Conservation (phyloP, 2,797 vertebrate species). For the Argyrosomus regius region DNA sequence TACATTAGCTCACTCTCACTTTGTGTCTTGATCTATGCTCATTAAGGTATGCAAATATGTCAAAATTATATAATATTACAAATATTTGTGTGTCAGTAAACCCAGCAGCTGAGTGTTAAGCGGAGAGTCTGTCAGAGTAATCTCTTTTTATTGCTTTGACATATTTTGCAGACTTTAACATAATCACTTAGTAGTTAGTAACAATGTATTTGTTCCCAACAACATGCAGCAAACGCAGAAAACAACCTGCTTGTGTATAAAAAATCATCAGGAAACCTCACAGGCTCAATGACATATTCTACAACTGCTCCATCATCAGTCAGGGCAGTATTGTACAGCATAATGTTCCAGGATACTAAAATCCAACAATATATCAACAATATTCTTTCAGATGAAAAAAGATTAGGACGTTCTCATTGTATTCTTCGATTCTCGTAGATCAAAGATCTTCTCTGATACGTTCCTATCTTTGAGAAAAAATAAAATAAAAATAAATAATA, state of each 20-base stretch:
- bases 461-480: neutral
- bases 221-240: neutral
- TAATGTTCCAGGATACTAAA: neutral
- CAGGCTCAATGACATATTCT: neutral
- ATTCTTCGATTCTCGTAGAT: neutral
- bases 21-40: slow-evolving; percentile 6
- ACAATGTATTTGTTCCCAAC: neutral
- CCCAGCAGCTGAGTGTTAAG: slow-evolving; percentile 20
- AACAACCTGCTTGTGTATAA: neutral
- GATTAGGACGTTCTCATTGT: too few species aligned
- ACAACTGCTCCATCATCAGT: neutral
- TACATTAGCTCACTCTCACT: slow-evolving; percentile 13
- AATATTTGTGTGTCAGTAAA: slow-evolving; percentile 39
- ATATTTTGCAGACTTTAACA: neutral
- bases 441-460: neutral
- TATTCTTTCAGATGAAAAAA: neutral
- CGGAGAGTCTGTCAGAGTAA: neutral
- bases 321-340: neutral
- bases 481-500: too few species aligned
- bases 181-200: neutral
- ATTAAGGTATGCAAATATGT: slow-evolving; percentile 57
- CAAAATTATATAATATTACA: slow-evolving; percentile 8
- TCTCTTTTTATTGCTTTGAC: slow-evolving; percentile 18
- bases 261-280: neutral
- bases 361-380: neutral